phyloP scores from a whole-genome alignment of 2,113 vertebrate genomes.

The Mus musculus region GRCm39 chr12:66485001-66485500 shows the following conservation, averaged over 20 bases:
- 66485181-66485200: neutral
- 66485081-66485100: neutral
- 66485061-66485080: neutral
- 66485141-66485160: neutral
- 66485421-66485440: constrained; percentile 40
- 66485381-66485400: neutral
- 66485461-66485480: neutral
- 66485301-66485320: neutral
- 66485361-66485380: neutral
- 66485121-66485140: neutral
- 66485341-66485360: neutral
- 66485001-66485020: no score
- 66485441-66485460: neutral
- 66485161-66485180: neutral
- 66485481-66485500: neutral
- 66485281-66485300: neutral
- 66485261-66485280: neutral
- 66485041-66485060: neutral
- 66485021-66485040: neutral
- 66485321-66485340: neutral
- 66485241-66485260: no score
- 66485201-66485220: neutral
- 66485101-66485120: neutral
- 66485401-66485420: constrained; percentile 22
- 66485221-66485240: neutral